Percentiles rank a stretch among this genome's conserved stretches.
Conservation (phyloP, 2,797 vertebrate species). For the Triplophysa bombifrons region DNA sequence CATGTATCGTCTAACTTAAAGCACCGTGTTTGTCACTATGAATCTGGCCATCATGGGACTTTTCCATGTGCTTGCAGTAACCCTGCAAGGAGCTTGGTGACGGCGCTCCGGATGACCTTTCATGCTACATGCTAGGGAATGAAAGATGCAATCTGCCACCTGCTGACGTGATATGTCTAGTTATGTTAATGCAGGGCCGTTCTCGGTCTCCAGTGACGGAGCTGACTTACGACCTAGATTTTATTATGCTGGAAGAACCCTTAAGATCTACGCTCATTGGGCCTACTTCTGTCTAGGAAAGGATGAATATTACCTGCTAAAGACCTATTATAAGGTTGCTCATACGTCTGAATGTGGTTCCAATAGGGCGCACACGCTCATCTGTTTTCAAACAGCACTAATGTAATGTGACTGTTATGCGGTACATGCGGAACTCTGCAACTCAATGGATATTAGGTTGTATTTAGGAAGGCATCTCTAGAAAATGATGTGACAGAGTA, state of each 20-base stretch:
- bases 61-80: background rate
- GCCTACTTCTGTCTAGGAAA: conserved; percentile 33
- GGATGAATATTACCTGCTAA: conserved; percentile 41
- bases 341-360: conserved; percentile 18
- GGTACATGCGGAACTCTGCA: background rate
- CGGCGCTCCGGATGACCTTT: conserved; percentile 38
- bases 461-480: background rate
- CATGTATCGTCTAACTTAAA: conserved; percentile 18
- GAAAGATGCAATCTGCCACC: conserved; percentile 40
- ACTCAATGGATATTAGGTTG: background rate
- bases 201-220: conserved; percentile 36
- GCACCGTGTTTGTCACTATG: background rate
- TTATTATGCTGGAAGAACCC: conserved; percentile 26
- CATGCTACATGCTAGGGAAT: conserved; percentile 27
- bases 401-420: conserved; percentile 24
- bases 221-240: conserved; percentile 37
- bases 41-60: conserved; percentile 6
- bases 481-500: background rate
- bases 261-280: conserved; percentile 22
- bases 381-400: conserved; percentile 35
- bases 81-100: conserved; percentile 29
- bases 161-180: conserved; percentile 46
- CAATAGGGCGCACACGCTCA: conserved; percentile 24
- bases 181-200: conserved; percentile 39
- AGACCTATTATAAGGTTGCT: conserved; percentile 40